Conservation (phyloP, 64 coral and sea anemone species). For the Trachythela sp. region DNA sequence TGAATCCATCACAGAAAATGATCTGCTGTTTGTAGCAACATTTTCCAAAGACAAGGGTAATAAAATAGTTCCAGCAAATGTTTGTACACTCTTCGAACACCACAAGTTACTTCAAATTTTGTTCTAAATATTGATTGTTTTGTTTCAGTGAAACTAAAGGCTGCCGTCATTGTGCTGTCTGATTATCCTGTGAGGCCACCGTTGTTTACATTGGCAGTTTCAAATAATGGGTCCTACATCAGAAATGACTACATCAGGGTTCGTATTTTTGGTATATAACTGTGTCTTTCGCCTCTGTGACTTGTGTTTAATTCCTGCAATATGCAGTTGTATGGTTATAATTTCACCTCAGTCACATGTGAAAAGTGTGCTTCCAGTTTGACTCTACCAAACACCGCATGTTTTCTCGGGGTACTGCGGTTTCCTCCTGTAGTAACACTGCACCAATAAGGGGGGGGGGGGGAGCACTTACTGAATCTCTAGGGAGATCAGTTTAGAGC, state of each 20-base stretch:
- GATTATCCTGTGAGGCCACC: constrained; percentile 82
- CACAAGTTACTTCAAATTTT: not conserved
- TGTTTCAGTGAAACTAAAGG: constrained; percentile 56
- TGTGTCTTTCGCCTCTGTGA: too few species aligned
- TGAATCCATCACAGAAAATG: constrained; percentile 61
- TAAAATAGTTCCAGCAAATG: not conserved
- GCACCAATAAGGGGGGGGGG: too few species aligned
- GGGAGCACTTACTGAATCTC: too few species aligned
- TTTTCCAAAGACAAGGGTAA: constrained; percentile 68
- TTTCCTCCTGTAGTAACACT: too few species aligned
- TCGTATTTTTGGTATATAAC: too few species aligned
- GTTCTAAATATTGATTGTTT: not conserved
- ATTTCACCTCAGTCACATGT: too few species aligned
- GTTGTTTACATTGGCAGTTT: constrained; percentile 50
- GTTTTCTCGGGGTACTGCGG: too few species aligned
- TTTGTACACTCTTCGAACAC: not conserved
- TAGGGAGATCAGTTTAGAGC: too few species aligned
- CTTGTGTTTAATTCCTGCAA: too few species aligned
- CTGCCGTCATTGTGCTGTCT: constrained; percentile 50
- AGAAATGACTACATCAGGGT: not conserved
- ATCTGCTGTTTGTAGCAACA: constrained; percentile 71
- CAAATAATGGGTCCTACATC: not conserved
- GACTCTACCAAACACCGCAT: too few species aligned
- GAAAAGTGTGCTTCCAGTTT: too few species aligned
- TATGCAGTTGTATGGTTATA: too few species aligned